Evolutionary conservation across 2,888 invertebrate species (phyloP), one percentile per base, ranked within the genome.

Genomic region (Vesta saturnalis): DNA sequence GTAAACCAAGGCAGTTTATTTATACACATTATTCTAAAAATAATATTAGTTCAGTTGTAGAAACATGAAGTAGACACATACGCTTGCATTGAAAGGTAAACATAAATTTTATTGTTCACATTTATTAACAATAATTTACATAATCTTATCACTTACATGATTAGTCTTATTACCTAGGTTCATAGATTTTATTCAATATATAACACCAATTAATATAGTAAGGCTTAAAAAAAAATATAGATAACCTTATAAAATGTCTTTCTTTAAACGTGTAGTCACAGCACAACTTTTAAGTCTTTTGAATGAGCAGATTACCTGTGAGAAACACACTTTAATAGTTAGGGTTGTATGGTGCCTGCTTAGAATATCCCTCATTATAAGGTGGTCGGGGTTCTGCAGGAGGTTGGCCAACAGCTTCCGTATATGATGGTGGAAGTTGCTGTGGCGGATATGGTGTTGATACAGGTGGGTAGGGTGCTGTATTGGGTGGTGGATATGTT

Each of bases 311-410:
- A 39, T 39, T n/a, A 39, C 39, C 39, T n/a, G 39, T n/a, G 1
- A n/a, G 1, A n/a, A 39, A 39, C 8, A 23, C 23, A 8, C 23
- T 4, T 39, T 56, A 70, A 52, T 64, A 70, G 46, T 67, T 30
- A 1, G 70, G 70, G 61, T 70, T 70, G 21, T 70, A 70, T 0
- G 70, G 70, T 15, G 70, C 46, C 39, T 70, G 70, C 55, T 70
- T 70, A 12, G 61, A 39, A 23, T 67, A 70, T 19, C 59, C 64
- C 19, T 67, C 64, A 19, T 22, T 61, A 14, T 54, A 14, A 2
- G 46, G 55, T 14, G 18, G 43, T 21, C 49, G 54, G 12, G 67
- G 67, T 43, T 67, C 60, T 46, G 67, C 21, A 16, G 67, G 64
- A 5, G 67, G 64, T 21, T 70, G 70, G 1, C 61, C 59, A 6